Percentiles rank a stretch among this genome's conserved stretches.
Conservation (phyloP, 2,113 vertebrate genomes). For the Lanius ludovicianus region DNA sequence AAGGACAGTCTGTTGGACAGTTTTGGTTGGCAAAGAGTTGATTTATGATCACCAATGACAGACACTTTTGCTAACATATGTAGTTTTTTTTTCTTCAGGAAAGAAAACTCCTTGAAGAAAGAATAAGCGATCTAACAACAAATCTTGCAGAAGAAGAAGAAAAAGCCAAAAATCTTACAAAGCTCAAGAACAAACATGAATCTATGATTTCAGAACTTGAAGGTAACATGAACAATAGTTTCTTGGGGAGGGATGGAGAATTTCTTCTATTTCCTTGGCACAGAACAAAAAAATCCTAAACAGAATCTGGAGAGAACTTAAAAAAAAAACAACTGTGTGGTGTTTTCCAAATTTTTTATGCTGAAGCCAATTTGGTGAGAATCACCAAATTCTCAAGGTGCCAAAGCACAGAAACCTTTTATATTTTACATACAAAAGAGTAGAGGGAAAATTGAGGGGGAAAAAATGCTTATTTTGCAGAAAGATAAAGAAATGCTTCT, state of each 20-base stretch:
- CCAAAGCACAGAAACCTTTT: background rate
- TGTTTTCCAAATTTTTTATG: background rate
- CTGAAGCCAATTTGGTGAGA: background rate
- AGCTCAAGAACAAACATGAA: constrained; percentile 93
- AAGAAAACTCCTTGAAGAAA: constrained; percentile 89
- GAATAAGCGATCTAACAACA: constrained; percentile 86
- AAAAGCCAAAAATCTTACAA: constrained; percentile 93
- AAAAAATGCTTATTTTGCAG: background rate
- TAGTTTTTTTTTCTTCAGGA: constrained; percentile 74
- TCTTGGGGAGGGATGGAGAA: background rate
- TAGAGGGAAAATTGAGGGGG: background rate
- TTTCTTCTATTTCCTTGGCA: background rate
- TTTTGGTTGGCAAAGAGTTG: background rate
- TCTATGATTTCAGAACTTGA: constrained; percentile 97
- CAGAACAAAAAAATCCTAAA: background rate
- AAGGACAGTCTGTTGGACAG: background rate
- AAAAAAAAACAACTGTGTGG: background rate
- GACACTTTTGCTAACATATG: background rate
- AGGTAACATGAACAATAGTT: constrained; percentile 65
- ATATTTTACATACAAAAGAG: background rate
- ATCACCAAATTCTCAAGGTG: background rate
- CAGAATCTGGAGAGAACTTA: background rate
- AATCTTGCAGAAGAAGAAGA: constrained; percentile 95
- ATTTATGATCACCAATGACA: background rate
- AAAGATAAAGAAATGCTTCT: background rate